Evolutionary conservation across 2,888 invertebrate species (phyloP), one percentile per base, ranked within the genome.

Genomic region (Orchestes rusci): DNA sequence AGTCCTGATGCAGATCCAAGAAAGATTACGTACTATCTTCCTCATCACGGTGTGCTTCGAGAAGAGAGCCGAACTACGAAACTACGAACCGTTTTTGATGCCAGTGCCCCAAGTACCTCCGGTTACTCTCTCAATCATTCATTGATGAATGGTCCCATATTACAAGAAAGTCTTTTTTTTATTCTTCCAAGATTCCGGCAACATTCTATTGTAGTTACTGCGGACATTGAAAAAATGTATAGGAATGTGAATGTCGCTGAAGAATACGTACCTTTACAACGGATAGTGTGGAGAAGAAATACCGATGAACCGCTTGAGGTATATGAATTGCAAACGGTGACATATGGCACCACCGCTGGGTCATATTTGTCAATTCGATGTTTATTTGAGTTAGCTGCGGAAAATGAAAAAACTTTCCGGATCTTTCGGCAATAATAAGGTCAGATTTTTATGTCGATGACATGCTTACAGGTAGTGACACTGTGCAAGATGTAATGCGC

Each of bases 251-350:
- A 43, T 10, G 19, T 31, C 30, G 10, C 44, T 8, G 39, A 36
- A 13, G 30, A 39, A 5, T 23, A 23, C 8, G 3, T 4, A 30
- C 7, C 16, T 2, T 18, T 30, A 19, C 30, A 30, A 27, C 12
- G 16, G 2, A 39, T 39, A 12, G 12, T 28, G 3, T 39, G 39
- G 39, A 19, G 39, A 1, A 17, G 13, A 13, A 17, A 29, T n/a
- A 28, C 31, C n/a, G 17, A 17, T 12, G 17, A 39, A 4, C 15
- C 29, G 16, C 15, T 52, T n/a, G n/a, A n/a, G n/a, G n/a, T n/a
- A n/a, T n/a, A n/a, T n/a, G n/a, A n/a, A n/a, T n/a, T n/a, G n/a
- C 10, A 50, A 5, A 50, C 50, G 1, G 45, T 53, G 8, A 16
- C 7, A n/a, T 51, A 49, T 32, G 49, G 53, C 8, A 46, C 47